phyloP scores from a whole-genome alignment of 2,113 vertebrate genomes.

The Propithecus coquereli region DNA sequence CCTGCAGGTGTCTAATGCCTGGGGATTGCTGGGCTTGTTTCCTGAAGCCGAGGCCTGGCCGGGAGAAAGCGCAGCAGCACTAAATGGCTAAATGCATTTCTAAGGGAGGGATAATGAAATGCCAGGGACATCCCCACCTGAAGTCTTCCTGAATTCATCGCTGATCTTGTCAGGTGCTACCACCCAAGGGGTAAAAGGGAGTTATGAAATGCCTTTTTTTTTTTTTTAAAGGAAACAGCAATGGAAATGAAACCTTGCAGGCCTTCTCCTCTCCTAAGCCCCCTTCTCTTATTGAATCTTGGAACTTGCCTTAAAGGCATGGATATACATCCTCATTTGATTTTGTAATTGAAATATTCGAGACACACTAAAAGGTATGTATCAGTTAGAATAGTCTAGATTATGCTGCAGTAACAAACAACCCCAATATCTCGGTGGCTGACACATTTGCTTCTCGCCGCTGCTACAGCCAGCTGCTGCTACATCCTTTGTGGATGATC shows the following conservation, averaged over 20 bases:
- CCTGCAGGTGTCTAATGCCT: constrained; percentile 23
- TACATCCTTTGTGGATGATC: neutral
- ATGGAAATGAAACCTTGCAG: neutral
- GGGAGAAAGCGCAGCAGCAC: neutral
- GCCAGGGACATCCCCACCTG: neutral
- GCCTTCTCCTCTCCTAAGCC: neutral
- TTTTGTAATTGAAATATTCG: constrained; percentile 25
- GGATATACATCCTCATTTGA: neutral
- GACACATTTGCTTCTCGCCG: neutral
- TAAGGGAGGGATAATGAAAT: neutral
- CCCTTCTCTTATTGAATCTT: neutral
- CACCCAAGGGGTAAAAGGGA: neutral
- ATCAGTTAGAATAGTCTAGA: neutral
- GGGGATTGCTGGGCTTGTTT: neutral
- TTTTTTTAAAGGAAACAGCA: neutral
- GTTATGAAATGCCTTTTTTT: neutral
- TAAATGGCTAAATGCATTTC: neutral
- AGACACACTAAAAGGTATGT: neutral
- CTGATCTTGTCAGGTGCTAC: neutral
- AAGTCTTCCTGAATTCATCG: neutral
- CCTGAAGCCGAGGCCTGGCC: neutral
- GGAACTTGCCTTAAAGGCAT: neutral
- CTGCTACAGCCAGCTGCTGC: too few species aligned
- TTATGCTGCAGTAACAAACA: neutral
- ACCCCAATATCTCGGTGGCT: neutral